Percentiles rank a stretch among this genome's conserved stretches.
Evolutionary conservation across 2,797 vertebrate genomes (phyloP).

Genomic region (Urophycis tenuis): DNA sequence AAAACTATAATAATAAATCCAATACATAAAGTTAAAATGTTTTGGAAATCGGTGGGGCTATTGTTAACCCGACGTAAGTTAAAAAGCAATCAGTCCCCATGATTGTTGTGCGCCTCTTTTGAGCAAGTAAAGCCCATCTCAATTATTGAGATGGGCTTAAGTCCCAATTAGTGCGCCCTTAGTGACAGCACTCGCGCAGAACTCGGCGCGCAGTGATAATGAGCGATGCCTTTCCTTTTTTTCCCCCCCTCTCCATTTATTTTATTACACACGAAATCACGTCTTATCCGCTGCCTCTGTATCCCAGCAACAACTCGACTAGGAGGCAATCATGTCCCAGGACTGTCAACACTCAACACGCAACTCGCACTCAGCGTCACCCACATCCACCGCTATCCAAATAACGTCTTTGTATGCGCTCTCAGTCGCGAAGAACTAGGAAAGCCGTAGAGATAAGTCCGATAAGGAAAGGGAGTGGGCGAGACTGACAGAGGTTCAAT

Average conservation of each 20-base stretch:
- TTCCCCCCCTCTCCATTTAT: too few species aligned
- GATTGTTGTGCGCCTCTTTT: constrained; percentile 7
- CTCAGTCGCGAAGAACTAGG: background rate
- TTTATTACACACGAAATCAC: constrained; percentile 6
- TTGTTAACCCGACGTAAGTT: background rate
- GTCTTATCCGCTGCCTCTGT: constrained; percentile 8
- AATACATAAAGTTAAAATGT: constrained; percentile 12
- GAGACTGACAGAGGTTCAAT: background rate
- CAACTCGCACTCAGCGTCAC: background rate
- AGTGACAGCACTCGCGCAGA: too few species aligned
- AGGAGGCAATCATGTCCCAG: background rate
- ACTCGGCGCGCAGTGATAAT: background rate
- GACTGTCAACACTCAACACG: background rate
- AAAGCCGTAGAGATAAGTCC: background rate
- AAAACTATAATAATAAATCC: background rate
- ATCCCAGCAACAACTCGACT: background rate
- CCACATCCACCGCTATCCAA: background rate
- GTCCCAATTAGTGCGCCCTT: constrained; percentile 27
- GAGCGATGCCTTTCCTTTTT: constrained; percentile 7
- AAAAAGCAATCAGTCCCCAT: background rate
- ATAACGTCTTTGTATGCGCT: too few species aligned
- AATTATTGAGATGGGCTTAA: constrained; percentile 40
- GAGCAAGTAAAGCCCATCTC: constrained; percentile 9
- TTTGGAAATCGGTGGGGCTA: background rate
- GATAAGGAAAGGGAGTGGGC: background rate